These are phyloP conservation scores for Ursus arctos DNA, from an alignment of 2,113 vertebrate species.

Conservation along the genomic window DNA sequence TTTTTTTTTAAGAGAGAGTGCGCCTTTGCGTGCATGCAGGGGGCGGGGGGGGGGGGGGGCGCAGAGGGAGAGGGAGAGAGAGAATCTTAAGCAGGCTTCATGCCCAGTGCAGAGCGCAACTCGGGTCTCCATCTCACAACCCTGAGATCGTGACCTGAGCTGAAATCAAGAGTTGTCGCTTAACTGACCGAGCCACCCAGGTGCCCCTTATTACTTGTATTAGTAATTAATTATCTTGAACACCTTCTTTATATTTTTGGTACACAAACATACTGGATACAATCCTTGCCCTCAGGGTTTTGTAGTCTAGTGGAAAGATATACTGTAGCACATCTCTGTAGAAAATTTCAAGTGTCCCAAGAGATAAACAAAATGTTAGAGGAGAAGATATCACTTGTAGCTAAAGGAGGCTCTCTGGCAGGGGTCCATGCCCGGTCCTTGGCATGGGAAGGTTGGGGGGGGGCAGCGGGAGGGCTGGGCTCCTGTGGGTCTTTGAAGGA, in stretches of 20 bases:
- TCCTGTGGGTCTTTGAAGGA: background rate
- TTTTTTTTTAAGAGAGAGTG: background rate
- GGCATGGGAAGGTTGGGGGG: rapidly evolving
- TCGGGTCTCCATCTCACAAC: background rate
- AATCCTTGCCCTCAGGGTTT: background rate
- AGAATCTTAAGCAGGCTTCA: too few species aligned
- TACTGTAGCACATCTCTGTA: background rate
- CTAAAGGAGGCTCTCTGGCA: background rate
- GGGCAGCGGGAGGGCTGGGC: background rate
- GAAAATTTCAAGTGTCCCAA: background rate
- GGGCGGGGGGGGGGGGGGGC: too few species aligned
- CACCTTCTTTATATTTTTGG: background rate
- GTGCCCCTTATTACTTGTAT: background rate
- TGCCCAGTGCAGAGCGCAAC: background rate
- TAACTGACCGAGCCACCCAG: background rate
- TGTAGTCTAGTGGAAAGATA: background rate
- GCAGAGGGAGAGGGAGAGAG: too few species aligned
- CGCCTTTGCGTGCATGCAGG: background rate
- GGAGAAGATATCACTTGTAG: background rate
- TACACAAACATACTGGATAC: background rate
- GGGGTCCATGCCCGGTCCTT: background rate
- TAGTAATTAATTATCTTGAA: background rate
- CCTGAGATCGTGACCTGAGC: background rate
- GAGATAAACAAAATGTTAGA: conserved; percentile 4
- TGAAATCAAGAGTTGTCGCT: background rate